A percentile compares a stretch with the other conserved stretches of the same genome.
phyloP scores from a whole-genome alignment of 2,888 invertebrate species.

The Troides oblongomaculatus region DNA sequence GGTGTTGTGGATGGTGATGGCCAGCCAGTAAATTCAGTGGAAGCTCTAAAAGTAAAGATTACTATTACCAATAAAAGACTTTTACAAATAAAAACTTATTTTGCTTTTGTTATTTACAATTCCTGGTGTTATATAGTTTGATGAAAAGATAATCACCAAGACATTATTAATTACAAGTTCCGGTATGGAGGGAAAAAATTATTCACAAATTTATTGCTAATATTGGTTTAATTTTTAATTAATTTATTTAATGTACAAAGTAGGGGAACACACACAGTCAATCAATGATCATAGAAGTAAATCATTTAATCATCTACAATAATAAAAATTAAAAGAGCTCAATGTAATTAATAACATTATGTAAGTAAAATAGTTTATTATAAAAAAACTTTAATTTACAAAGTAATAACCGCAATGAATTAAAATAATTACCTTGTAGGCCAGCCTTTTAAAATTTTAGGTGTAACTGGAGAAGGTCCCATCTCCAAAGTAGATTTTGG shows the following conservation, averaged over 20 bases:
- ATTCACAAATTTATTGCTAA: too few relatives aligned
- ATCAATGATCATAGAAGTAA: background rate
- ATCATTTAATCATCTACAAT: background rate
- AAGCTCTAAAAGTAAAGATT: constrained; percentile 79
- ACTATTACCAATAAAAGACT: background rate
- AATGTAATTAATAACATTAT: too few relatives aligned
- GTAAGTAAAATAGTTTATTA: too few relatives aligned
- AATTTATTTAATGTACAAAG: too few relatives aligned
- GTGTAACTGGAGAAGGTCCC: constrained; percentile 73
- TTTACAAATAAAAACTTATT: background rate
- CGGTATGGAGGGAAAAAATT: too few relatives aligned
- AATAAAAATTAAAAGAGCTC: too few relatives aligned
- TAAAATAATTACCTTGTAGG: constrained; percentile 82
- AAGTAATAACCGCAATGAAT: too few relatives aligned
- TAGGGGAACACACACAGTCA: too few relatives aligned
- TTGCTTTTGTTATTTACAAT: background rate
- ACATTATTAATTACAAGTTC: too few relatives aligned
- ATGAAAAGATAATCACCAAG: background rate
- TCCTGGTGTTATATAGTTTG: background rate
- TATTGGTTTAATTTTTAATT: too few relatives aligned
- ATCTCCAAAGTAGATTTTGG: constrained; percentile 68
- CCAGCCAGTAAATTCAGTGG: constrained; percentile 95
- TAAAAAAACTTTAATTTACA: too few relatives aligned
- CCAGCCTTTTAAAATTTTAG: constrained; percentile 91
- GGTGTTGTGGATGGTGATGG: constrained; percentile 93